These are phyloP conservation scores for Sebastes kiyomatsui DNA, from an alignment of 2,797 vertebrate species.

Conservation along the genomic window DNA sequence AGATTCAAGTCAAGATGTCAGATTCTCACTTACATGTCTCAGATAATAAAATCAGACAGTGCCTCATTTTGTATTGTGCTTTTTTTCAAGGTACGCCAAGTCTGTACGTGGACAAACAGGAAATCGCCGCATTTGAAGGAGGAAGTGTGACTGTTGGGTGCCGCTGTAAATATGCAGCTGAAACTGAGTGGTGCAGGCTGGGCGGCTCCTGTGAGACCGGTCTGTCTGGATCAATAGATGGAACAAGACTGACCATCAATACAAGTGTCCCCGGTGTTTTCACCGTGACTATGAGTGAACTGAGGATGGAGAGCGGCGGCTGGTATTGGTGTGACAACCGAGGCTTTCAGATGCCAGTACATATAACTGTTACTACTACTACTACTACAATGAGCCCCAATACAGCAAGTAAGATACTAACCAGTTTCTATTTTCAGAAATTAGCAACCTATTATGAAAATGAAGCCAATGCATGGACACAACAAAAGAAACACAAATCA, in stretches of 20 bases:
- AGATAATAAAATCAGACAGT: background rate
- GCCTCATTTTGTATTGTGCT: background rate
- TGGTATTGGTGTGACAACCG: constrained; percentile 36
- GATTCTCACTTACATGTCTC: background rate
- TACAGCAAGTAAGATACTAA: constrained; percentile 22
- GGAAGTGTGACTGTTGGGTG: constrained; percentile 28
- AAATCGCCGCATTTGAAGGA: constrained; percentile 2
- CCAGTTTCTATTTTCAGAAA: background rate
- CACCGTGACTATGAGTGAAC: constrained; percentile 38
- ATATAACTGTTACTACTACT: constrained; percentile 17
- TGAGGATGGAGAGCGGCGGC: constrained; percentile 25
- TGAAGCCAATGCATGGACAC: background rate
- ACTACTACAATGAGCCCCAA: background rate
- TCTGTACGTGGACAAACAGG: constrained; percentile 27
- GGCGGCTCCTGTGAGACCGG: background rate
- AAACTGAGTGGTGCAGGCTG: constrained; percentile 39
- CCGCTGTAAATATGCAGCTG: background rate
- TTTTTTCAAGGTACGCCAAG: constrained; percentile 1
- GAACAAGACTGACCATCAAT: constrained; percentile 4
- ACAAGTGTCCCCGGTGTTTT: background rate
- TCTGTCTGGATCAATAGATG: background rate
- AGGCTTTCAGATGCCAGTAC: constrained; percentile 30
- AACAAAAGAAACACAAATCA: background rate
- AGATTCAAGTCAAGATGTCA: background rate
- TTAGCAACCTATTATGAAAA: background rate